Base-by-base conservation (phyloP, 1,140 invertebrate species). In the Danaus melanippus region DNA sequence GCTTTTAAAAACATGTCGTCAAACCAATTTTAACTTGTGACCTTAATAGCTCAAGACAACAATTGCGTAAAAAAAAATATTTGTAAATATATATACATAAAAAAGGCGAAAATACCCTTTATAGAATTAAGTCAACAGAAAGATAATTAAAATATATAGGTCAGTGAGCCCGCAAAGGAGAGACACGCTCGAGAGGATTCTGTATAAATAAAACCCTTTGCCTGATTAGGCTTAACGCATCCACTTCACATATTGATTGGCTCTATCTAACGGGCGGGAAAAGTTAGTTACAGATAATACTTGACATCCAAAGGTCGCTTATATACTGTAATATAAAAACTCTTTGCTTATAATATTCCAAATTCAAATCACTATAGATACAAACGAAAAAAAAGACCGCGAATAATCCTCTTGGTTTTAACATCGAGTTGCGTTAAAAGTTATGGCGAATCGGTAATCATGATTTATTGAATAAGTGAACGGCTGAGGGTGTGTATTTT, bases 231-330 rank as follows among this genome's bases (percentile, higher is more conserved):
- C 73, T 60, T 66, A 69, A 78, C 70, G 64, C 67, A 79, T 65
- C 67, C 67, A 72, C 67, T 69, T 67, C 72, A 66, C 60, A 60
- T 84, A 84, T 84, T 69, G 78, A 84, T 84, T 81, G 66, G 48
- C 63, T 65, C 71, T 79, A 80, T 81, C 74, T 75, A 65, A 64
- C 58, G 60, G 50, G 46, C 62, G 70, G 59, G 60, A 71, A 32
- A 71, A 65, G 70, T 73, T 84, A 84, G 80, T 84, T 60, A 63
- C 58, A 71, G 71, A 80, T 81, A 80, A 80, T 73, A 76, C 79
- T 63, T 66, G 73, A 67, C 66, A 66, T 71, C 70, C 59, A 73
- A 74, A 76, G 69, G 78, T 71, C 64, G 79, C 63, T 57, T 76
- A 67, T 54, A 49, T 62, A 56, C 62, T 76, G 62, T 57, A 57